Evolutionary conservation across 35 echinoderm and acorn worm genomes (phyloP).

Genomic region (Hemicentrotus pulcherrimus): DNA sequence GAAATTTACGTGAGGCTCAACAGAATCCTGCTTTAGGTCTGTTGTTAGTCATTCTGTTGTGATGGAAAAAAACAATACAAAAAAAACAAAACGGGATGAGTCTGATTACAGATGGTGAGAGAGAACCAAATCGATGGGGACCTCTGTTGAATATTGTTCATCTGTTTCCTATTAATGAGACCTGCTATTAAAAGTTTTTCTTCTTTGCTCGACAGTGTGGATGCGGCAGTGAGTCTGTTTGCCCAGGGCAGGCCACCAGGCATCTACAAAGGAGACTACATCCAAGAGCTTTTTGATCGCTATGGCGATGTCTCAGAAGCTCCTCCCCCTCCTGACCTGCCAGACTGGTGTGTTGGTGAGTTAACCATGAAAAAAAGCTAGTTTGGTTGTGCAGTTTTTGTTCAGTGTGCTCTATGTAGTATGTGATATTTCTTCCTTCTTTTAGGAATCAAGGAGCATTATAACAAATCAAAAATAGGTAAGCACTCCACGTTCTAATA

Average conservation of each 20-base stretch:
- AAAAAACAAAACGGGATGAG: too few relatives aligned
- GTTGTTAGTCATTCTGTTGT: too few relatives aligned
- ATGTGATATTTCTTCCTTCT: not conserved
- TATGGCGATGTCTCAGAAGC: conserved; percentile 89
- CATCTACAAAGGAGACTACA: conserved; percentile 95
- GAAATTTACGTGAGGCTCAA: too few relatives aligned
- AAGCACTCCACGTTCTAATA: too few relatives aligned
- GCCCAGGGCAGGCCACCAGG: conserved; percentile 82
- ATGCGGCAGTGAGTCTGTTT: conserved; percentile 87
- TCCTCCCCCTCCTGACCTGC: conserved; percentile 72
- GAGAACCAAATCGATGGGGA: too few relatives aligned
- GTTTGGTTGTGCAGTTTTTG: not conserved
- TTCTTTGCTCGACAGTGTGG: conserved; percentile 58
- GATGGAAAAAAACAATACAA: too few relatives aligned
- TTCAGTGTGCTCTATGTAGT: not conserved
- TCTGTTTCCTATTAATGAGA: too few relatives aligned
- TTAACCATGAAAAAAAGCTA: not conserved
- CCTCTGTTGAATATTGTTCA: too few relatives aligned
- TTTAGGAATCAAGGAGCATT: not conserved
- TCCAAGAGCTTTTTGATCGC: conserved; percentile 81
- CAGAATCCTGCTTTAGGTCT: too few relatives aligned
- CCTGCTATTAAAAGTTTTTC: not conserved
- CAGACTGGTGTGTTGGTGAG: conserved; percentile 92
- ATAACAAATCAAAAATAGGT: not conserved
- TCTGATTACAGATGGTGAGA: too few relatives aligned